Percentiles rank a stretch among this genome's conserved stretches.
phyloP scores from a whole-genome alignment of 2,888 invertebrate genomes.

The Watsonalla cultraria region DNA sequence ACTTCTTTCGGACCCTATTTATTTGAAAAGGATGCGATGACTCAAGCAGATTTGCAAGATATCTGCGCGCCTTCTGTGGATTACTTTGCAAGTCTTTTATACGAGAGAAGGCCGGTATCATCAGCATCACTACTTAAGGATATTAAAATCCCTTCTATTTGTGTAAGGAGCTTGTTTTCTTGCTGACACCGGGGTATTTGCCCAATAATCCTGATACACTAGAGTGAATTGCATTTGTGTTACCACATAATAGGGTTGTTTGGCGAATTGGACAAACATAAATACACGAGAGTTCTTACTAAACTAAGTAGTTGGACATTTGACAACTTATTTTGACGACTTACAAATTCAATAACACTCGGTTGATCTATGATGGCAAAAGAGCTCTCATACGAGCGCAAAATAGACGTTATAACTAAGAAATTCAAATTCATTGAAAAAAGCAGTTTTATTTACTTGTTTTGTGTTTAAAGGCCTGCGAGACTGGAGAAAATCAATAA shows the following conservation, averaged over 20 bases:
- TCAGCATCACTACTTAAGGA: slow-evolving; percentile 69
- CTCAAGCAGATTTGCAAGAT: slow-evolving; percentile 74
- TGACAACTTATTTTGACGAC: no score
- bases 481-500: no score
- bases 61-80: slow-evolving; percentile 69
- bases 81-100: slow-evolving; percentile 78
- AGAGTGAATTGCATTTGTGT: slow-evolving; percentile 31
- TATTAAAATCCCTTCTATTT: slow-evolving; percentile 76
- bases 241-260: background rate
- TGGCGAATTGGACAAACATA: background rate
- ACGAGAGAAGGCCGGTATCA: slow-evolving; percentile 64
- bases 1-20: slow-evolving; percentile 66
- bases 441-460: no score
- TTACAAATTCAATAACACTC: no score
- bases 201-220: slow-evolving; percentile 56
- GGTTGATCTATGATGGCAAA: no score
- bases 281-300: no score
- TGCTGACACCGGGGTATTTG: slow-evolving; percentile 55
- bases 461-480: no score
- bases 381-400: no score
- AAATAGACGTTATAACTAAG: no score
- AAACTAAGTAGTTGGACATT: no score
- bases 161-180: slow-evolving; percentile 74
- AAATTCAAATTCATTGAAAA: no score
- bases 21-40: slow-evolving; percentile 75